Evolutionary conservation across 1,140 invertebrate species (phyloP), one percentile per base, ranked within the genome.

Genomic region (Pemphigus obesinymphae): DNA sequence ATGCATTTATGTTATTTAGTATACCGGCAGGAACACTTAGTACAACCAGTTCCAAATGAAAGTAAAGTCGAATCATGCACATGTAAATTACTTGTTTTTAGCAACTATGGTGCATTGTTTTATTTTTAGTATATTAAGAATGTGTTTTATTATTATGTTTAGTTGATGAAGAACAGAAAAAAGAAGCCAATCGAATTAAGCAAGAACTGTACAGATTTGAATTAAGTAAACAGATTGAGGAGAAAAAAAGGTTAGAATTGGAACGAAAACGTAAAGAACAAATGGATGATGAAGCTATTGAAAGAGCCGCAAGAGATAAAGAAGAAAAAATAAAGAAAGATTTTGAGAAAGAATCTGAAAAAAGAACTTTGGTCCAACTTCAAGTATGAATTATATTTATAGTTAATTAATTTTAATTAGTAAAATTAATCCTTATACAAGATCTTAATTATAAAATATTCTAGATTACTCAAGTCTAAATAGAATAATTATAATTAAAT

Each of bases 141-240:
- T 11, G 0, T 17, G 20, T 26, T 8, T 40, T n/a, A 17, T 1
- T 23, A 40, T 29, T 26, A 58, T 45, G 23, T 78, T n/a, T 63
- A 80, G 76, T 29, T 61, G 53, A 58, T 48, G 76, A 80, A 43
- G 76, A 61, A 17, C n/a, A 61, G 15, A n/a, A 5, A 13, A 80
- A 43, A 43, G 37, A 80, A 58, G 20, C 53, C 23, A 80, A 80
- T 40, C n/a, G 37, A 45, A 43, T 61, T 20, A 80, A 63, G 20
- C 76, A 80, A 80, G 76, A 80, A 80, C n/a, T 63, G 7, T 80
- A 80, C 40, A 63, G 76, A 45, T 43, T 80, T 20, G 76, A 80
- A 45, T 61, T 80, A 61, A 61, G 15, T 29, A 80, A 80, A 43
- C 76, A 80, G 17, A 80, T 80, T 63, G 76, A 80, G 37, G 76